Percentiles rank a stretch among this genome's conserved stretches.
These are phyloP conservation scores for human DNA, from an alignment of 2,113 vertebrate genomes.

Conservation along the genomic window GRCh38 chr13:89129501-89130000, in stretches of 20 bases:
- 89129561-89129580: neutral
- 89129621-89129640: neutral
- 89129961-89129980: neutral
- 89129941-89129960: neutral
- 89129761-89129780: neutral
- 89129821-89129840: neutral
- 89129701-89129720: neutral
- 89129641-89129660: neutral
- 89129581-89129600: neutral
- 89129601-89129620: neutral
- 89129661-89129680: neutral
- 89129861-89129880: neutral
- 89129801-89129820: neutral
- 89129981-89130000: neutral
- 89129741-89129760: neutral
- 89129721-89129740: neutral
- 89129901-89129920: neutral
- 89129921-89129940: neutral
- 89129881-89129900: neutral
- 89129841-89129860: neutral
- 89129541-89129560: neutral
- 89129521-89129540: neutral
- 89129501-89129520: neutral
- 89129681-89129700: neutral
- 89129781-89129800: neutral